Base-by-base conservation (phyloP, 2,888 invertebrate genomes). In the Orthosia incerta region DNA sequence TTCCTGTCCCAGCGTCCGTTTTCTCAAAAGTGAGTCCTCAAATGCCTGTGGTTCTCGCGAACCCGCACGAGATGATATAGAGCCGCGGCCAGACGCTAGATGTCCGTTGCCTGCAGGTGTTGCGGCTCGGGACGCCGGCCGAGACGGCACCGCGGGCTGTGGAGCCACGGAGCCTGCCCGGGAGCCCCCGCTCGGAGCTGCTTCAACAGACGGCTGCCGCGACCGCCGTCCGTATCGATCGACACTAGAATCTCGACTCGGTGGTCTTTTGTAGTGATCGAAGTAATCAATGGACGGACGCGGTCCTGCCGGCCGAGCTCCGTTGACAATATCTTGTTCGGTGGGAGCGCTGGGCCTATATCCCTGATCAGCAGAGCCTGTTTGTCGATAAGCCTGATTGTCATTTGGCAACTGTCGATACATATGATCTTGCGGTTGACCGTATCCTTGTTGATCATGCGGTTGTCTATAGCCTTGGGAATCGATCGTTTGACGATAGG, bases 211-310 rank as follows among this genome's bases (percentile, higher is more conserved):
- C 50, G 98, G 97, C 90, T 98, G 98, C 75, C 98, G 97, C 1
- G 98, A 98, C 39, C 98, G 97, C 79, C 98, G 97, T 9, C 98
- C 97, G 90, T 98, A 98, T 78, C 98, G 97, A 95, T 98, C 98
- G 61, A 98, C 98, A 86, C 98, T 98, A 77, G 98, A 97, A 92
- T 98, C 98, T 91, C 98, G 97, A 95, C 98, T 98, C 1, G 98
- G 98, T 68, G 99, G 98, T 92, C 98, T 97, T 94, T 98, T 98
- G 94, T 99, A 99, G 92, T 99, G 99, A 94, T 99, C 99, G 92
- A 99, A 98, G 90, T 98, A 98, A 93, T 99, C 99, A 90, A 98
- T 98, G 86, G 98, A 98, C 16, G 98, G 94, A 18, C 96, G 91
- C 2, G 91, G 86, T n/a, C 93, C 93, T 31, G 90, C 87, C 50